phyloP scores from a whole-genome alignment of 1,140 invertebrate species.

The Eumeta japonica region DNA sequence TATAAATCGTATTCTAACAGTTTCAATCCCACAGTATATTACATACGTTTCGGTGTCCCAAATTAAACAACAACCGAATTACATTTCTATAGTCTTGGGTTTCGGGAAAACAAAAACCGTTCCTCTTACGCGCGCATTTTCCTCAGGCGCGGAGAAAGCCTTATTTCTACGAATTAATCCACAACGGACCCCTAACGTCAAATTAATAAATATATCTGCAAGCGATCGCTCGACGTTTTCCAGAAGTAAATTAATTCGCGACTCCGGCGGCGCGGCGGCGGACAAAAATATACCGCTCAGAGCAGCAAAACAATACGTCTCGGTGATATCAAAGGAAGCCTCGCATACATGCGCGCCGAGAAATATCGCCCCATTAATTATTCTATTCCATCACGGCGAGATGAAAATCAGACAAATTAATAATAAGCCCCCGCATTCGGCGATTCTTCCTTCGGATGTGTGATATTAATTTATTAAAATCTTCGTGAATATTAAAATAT shows the following conservation, averaged over 20 bases:
- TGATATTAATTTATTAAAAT: conserved; percentile 6
- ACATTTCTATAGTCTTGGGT: no score
- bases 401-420: conserved; percentile 16
- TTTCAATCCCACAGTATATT: no score
- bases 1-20: no score
- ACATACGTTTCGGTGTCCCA: no score
- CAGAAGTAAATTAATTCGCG: conserved; percentile 40
- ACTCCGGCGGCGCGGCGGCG: conserved; percentile 19
- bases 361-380: conserved; percentile 39
- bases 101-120: no score
- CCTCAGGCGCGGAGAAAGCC: no score
- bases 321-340: conserved; percentile 35
- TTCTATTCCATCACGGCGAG: conserved; percentile 30
- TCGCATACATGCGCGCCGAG: conserved; percentile 22
- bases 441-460: conserved; percentile 3
- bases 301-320: conserved; percentile 33
- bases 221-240: conserved; percentile 25
- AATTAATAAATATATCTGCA: conserved; percentile 19
- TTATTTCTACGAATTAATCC: background rate
- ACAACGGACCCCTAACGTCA: background rate
- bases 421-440: conserved; percentile 5
- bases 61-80: no score
- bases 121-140: no score
- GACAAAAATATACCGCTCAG: conserved; percentile 41
- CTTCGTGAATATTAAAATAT: conserved; percentile 1